These are phyloP conservation scores for Endomychus coccineus DNA, from an alignment of 2,888 invertebrate genomes.

Conservation along the genomic window DNA sequence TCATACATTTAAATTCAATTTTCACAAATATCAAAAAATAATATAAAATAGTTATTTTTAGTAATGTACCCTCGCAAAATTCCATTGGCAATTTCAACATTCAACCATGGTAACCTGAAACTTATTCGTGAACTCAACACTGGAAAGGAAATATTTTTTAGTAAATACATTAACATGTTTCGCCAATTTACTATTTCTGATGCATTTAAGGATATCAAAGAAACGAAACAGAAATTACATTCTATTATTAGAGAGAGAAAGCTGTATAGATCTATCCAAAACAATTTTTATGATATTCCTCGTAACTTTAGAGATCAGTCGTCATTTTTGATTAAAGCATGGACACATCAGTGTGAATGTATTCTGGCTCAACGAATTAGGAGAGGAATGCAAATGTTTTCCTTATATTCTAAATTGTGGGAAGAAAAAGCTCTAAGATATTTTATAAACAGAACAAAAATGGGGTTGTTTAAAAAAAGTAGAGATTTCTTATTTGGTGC, in stretches of 20 bases:
- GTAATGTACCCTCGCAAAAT: no score
- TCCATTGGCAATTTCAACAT: background rate
- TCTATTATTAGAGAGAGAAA: no score
- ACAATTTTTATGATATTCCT: conserved; percentile 7
- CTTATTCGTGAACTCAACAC: background rate
- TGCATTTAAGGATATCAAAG: no score
- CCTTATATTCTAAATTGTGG: conserved; percentile 56
- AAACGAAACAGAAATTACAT: no score
- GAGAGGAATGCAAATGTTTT: conserved; percentile 56
- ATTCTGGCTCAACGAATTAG: conserved; percentile 54
- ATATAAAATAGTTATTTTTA: no score
- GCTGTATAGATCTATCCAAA: no score
- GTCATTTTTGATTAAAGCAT: conserved; percentile 40
- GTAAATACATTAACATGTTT: no score
- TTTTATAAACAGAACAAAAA: conserved; percentile 45
- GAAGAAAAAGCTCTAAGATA: conserved; percentile 53
- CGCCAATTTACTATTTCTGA: no score
- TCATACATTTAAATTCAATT: no score
- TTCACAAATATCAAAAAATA: no score
- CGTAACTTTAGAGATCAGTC: conserved; percentile 5
- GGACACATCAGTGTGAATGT: conserved; percentile 51
- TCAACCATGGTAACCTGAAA: conserved; percentile 1
- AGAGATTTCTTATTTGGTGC: conserved; percentile 52
- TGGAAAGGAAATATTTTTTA: no score
- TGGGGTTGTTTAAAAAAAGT: conserved; percentile 43